phyloP scores from a whole-genome alignment of 2,888 invertebrate genomes.

The Caprella mutica region DNA sequence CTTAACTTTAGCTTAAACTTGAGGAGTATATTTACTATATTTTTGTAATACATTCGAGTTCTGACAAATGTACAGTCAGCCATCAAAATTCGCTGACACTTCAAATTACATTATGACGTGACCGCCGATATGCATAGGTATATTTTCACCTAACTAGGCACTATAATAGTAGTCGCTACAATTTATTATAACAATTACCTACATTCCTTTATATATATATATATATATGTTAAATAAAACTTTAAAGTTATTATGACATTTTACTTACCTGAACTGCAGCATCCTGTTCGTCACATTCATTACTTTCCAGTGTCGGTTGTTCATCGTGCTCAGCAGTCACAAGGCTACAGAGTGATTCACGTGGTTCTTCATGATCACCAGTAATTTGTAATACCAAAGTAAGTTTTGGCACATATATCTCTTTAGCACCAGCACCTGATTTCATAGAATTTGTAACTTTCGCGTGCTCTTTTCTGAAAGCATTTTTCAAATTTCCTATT shows the following conservation, averaged over 20 bases:
- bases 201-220: not conserved
- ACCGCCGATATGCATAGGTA: too few relatives aligned
- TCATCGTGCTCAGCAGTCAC: not conserved
- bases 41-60: conserved; percentile 2
- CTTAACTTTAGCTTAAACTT: conserved; percentile 3
- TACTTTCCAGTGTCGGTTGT: conserved; percentile 2
- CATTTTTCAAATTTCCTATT: conserved; percentile 7
- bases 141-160: too few relatives aligned
- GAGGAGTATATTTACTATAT: conserved; percentile 1
- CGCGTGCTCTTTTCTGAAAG: conserved; percentile 7
- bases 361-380: conserved; percentile 11
- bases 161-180: too few relatives aligned
- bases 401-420: conserved; percentile 6
- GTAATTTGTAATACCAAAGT: too few relatives aligned
- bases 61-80: conserved; percentile 1
- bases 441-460: conserved; percentile 1
- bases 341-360: conserved; percentile 11
- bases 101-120: too few relatives aligned
- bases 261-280: conserved; percentile 3
- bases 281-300: not conserved
- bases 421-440: conserved; percentile 5
- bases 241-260: not conserved
- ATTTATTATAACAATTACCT: too few relatives aligned
- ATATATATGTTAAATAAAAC: conserved; percentile 4
- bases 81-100: too few relatives aligned